These are phyloP conservation scores for Xenus cinereus DNA, from an alignment of 2,113 vertebrate species.

Conservation along the genomic window DNA sequence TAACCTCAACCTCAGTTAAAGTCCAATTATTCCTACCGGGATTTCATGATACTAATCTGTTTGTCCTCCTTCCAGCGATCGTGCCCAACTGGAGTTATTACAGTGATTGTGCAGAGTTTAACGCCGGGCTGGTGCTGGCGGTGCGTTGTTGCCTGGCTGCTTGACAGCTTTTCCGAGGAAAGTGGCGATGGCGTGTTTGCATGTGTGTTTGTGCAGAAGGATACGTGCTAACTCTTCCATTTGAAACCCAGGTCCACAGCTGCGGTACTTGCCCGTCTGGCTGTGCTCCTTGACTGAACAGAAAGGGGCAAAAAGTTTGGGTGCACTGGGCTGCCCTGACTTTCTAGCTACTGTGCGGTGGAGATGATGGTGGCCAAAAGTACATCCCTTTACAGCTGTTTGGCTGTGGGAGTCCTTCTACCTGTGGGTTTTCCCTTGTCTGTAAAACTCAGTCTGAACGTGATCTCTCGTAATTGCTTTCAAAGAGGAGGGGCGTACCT, in stretches of 20 bases:
- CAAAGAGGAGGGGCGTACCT: background rate
- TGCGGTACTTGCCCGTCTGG: fast-evolving
- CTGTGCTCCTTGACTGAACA: background rate
- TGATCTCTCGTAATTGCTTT: background rate
- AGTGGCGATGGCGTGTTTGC: background rate
- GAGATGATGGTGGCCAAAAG: background rate
- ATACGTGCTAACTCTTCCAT: background rate
- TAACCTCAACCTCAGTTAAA: constrained; percentile 18
- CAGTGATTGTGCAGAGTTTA: background rate
- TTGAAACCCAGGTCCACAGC: background rate
- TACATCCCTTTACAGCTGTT: background rate
- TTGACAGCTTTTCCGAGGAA: background rate
- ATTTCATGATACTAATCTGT: constrained; percentile 35
- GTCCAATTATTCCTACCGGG: background rate
- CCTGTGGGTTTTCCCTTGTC: background rate
- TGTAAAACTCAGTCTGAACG: background rate
- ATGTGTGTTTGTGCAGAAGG: background rate
- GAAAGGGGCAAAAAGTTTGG: background rate
- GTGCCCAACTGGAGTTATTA: background rate
- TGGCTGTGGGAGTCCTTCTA: background rate
- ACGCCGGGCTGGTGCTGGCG: background rate
- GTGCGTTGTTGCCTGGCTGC: background rate
- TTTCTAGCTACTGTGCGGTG: background rate
- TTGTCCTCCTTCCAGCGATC: background rate
- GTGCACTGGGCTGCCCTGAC: background rate